phyloP scores from a whole-genome alignment of 2,797 vertebrate genomes.

The Sebastes steindachneri region DNA sequence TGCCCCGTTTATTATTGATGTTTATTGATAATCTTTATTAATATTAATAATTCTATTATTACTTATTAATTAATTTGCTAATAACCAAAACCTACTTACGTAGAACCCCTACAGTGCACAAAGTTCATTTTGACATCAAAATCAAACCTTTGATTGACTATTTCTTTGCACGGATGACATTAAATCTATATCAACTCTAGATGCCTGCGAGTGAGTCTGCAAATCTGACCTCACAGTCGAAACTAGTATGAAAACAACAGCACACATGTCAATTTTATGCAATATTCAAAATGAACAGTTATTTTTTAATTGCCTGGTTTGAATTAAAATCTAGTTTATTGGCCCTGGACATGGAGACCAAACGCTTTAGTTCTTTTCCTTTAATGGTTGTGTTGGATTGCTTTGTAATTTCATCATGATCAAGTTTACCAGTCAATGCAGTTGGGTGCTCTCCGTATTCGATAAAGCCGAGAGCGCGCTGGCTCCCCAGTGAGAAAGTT shows the following conservation, averaged over 20 bases:
- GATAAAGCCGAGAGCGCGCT: background rate
- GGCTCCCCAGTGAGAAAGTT: background rate
- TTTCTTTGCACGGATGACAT: background rate
- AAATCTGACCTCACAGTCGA: background rate
- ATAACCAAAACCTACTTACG: too few relatives aligned
- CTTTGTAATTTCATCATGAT: slow-evolving; percentile 49
- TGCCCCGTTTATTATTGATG: too few relatives aligned
- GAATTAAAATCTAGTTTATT: background rate
- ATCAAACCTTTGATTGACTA: background rate
- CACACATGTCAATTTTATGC: background rate
- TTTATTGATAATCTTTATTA: too few relatives aligned
- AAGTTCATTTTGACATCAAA: background rate
- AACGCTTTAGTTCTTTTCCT: background rate
- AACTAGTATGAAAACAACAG: background rate
- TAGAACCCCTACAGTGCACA: background rate
- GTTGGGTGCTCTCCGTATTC: background rate
- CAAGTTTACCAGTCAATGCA: background rate
- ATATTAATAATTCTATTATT: too few relatives aligned
- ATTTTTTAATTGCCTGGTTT: background rate
- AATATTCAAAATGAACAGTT: background rate
- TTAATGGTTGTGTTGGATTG: slow-evolving; percentile 1
- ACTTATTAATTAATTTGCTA: too few relatives aligned
- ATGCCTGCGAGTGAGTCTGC: background rate
- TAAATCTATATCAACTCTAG: background rate
- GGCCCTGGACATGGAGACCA: background rate